Evolutionary conservation across 2,888 invertebrate genomes (phyloP).

Genomic region (Yponomeuta malinellus): DNA sequence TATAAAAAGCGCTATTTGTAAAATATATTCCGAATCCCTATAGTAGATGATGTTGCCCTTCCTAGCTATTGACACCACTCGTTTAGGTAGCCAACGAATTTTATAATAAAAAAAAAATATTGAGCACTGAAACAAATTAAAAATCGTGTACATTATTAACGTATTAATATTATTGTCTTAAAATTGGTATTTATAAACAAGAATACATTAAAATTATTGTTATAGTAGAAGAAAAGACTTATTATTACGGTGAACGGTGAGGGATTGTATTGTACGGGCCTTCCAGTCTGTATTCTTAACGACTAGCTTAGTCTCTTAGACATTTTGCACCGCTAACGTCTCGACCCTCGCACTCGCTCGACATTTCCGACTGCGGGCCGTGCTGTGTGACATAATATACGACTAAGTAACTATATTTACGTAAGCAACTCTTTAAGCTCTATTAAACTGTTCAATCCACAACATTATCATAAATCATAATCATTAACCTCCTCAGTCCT

Average conservation of each 20-base stretch:
- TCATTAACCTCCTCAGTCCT: too few relatives aligned
- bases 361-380: slow-evolving; percentile 37
- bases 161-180: slow-evolving; percentile 20
- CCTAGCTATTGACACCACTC: slow-evolving; percentile 53
- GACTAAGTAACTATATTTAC: neutral
- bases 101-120: slow-evolving; percentile 45
- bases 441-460: neutral
- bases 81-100: slow-evolving; percentile 74
- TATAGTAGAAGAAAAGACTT: slow-evolving; percentile 69
- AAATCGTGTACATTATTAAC: slow-evolving; percentile 55
- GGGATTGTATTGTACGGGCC: slow-evolving; percentile 28
- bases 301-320: slow-evolving; percentile 65
- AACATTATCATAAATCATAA: too few relatives aligned
- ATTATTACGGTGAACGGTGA: slow-evolving; percentile 41
- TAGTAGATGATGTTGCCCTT: slow-evolving; percentile 55
- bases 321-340: slow-evolving; percentile 67
- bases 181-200: slow-evolving; percentile 33
- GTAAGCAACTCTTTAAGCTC: neutral
- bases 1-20: slow-evolving; percentile 25
- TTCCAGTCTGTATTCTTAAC: slow-evolving; percentile 62
- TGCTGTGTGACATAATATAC: slow-evolving; percentile 21
- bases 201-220: slow-evolving; percentile 58
- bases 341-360: slow-evolving; percentile 29
- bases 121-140: slow-evolving; percentile 69
- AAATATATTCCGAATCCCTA: slow-evolving; percentile 54